Evolutionary conservation across 2,888 invertebrate genomes (phyloP).

Genomic region (Melanchra persicariae): DNA sequence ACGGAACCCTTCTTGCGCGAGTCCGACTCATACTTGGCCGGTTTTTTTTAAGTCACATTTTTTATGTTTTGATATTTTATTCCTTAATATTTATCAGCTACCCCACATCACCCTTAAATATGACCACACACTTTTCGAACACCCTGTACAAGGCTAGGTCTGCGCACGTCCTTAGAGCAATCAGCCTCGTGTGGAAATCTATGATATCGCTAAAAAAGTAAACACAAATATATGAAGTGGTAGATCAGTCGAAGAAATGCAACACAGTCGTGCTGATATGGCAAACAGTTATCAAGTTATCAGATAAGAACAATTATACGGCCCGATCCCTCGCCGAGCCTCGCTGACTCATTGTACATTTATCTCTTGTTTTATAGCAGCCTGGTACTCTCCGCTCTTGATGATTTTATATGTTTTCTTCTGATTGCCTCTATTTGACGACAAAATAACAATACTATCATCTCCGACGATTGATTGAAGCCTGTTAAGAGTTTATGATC

Average conservation of each 20-base stretch:
- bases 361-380: conserved; percentile 26
- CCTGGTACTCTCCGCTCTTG: conserved; percentile 16
- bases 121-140: too few species aligned
- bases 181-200: conserved; percentile 10
- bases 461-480: not conserved
- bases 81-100: too few species aligned
- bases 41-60: too few species aligned
- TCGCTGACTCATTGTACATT: conserved; percentile 12
- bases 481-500: not conserved
- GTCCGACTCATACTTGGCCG: too few species aligned
- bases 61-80: too few species aligned
- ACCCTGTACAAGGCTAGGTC: too few species aligned
- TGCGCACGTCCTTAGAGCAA: not conserved
- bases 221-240: conserved; percentile 27
- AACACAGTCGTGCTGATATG: conserved; percentile 45
- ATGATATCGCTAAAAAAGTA: conserved; percentile 3
- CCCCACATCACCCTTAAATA: too few species aligned
- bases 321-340: conserved; percentile 42
- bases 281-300: conserved; percentile 42
- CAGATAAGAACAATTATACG: conserved; percentile 60
- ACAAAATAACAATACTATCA: not conserved
- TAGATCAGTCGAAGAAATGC: conserved; percentile 47
- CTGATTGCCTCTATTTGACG: not conserved
- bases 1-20: too few species aligned
- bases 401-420: not conserved